phyloP scores from a whole-genome alignment of 2,797 vertebrate species.

The Carduelis carduelis region DNA sequence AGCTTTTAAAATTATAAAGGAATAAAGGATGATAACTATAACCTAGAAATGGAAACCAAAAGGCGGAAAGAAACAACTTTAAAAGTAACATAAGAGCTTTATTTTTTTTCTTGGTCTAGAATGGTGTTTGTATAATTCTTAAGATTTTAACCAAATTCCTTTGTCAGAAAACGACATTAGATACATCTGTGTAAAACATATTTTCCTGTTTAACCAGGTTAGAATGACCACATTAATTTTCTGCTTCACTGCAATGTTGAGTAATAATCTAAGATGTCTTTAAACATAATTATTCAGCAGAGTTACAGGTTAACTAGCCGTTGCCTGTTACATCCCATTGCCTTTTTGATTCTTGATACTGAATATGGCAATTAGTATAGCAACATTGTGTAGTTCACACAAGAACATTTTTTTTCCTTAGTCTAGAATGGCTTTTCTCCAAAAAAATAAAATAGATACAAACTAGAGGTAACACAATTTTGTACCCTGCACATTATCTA shows the following conservation, averaged over 20 bases:
- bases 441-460: not conserved
- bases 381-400: not conserved
- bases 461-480: not conserved
- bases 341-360: constrained; percentile 1
- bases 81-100: not conserved
- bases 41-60: constrained; percentile 51
- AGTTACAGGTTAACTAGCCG: constrained; percentile 61
- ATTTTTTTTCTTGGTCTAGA: not conserved
- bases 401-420: not conserved
- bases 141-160: constrained; percentile 35
- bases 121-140: constrained; percentile 42
- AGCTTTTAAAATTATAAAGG: constrained; percentile 23
- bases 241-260: constrained; percentile 73
- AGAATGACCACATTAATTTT: constrained; percentile 72
- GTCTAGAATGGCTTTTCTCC: not conserved
- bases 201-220: constrained; percentile 67
- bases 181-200: constrained; percentile 62
- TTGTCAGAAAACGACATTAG: constrained; percentile 60
- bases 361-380: not conserved
- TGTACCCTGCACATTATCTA: not conserved
- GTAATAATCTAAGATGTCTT: constrained; percentile 67
- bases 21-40: constrained; percentile 4
- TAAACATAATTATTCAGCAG: constrained; percentile 69
- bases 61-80: constrained; percentile 35
- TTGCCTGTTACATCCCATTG: constrained; percentile 28